Conservation (phyloP, 2,113 vertebrate genomes). For the Turdus rufiventris region DNA sequence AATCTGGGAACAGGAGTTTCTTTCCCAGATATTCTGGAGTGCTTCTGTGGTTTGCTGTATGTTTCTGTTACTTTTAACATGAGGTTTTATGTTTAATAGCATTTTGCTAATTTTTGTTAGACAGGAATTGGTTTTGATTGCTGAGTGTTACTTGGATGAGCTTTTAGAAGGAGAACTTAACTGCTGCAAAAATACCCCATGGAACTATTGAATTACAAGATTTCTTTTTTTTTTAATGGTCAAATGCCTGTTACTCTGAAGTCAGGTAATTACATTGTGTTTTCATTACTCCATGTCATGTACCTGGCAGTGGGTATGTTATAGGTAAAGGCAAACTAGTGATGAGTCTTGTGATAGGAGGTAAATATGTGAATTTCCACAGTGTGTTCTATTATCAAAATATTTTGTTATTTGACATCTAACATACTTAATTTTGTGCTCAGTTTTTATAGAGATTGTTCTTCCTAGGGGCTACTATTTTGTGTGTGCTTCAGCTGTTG, state of each 20-base stretch:
- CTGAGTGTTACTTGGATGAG: not conserved
- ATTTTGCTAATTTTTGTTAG: not conserved
- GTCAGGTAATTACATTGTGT: not conserved
- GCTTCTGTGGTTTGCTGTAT: rapidly evolving
- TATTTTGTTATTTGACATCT: not conserved
- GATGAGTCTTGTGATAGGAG: not conserved
- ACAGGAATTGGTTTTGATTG: not conserved
- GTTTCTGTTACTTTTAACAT: not conserved
- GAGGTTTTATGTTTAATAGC: not conserved
- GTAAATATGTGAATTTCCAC: not conserved
- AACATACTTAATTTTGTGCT: not conserved
- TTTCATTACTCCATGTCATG: not conserved
- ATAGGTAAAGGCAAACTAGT: not conserved
- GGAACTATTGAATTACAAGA: not conserved
- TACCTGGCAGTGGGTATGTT: not conserved
- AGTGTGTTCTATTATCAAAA: not conserved
- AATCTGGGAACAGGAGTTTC: not conserved
- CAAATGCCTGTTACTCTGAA: not conserved
- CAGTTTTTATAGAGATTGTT: not conserved
- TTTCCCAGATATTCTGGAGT: not conserved
- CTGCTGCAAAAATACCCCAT: not conserved
- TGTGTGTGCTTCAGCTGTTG: not conserved
- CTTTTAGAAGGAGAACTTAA: not conserved
- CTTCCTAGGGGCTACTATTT: not conserved
- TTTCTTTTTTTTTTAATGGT: not conserved